A percentile compares a stretch with the other conserved stretches of the same genome.
phyloP scores from a whole-genome alignment of 2,888 invertebrate species.

The Dolichopus griseipennis region DNA sequence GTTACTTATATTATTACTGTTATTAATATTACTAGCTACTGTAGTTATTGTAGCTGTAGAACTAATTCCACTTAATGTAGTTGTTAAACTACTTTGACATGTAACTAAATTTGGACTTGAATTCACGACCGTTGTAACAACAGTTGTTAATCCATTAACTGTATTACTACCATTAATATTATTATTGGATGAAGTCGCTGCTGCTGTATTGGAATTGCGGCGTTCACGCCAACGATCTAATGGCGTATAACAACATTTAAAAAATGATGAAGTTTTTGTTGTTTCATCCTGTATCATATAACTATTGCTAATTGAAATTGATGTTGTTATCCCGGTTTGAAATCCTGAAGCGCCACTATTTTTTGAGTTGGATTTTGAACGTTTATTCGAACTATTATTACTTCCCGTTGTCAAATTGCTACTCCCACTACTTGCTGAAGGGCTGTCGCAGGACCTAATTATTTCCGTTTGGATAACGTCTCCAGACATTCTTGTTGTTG shows the following conservation, averaged over 20 bases:
- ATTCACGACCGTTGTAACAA: constrained; percentile 16
- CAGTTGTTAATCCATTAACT: constrained; percentile 18
- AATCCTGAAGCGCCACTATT: not conserved
- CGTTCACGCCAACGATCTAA: constrained; percentile 41
- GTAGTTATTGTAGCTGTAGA: not conserved
- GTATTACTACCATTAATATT: constrained; percentile 14
- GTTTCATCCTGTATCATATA: constrained; percentile 13
- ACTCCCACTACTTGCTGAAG: not conserved
- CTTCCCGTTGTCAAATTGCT: not conserved
- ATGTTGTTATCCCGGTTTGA: not conserved
- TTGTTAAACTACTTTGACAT: not conserved
- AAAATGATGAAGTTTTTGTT: constrained; percentile 32
- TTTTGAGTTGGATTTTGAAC: not conserved
- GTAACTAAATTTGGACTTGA: not conserved
- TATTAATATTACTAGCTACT: not conserved
- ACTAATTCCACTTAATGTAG: not conserved
- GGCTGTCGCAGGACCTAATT: not conserved
- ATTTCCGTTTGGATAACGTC: constrained; percentile 17
- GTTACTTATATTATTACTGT: not conserved
- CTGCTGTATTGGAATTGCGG: constrained; percentile 21
- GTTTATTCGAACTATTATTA: not conserved
- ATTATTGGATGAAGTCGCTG: constrained; percentile 13
- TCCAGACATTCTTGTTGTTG: constrained; percentile 18
- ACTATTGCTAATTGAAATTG: constrained; percentile 15
- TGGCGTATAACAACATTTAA: constrained; percentile 42